Evolutionary conservation across 2,888 invertebrate genomes (phyloP), one percentile per base, ranked within the genome.

Genomic region (Andrena trimmerana): DNA sequence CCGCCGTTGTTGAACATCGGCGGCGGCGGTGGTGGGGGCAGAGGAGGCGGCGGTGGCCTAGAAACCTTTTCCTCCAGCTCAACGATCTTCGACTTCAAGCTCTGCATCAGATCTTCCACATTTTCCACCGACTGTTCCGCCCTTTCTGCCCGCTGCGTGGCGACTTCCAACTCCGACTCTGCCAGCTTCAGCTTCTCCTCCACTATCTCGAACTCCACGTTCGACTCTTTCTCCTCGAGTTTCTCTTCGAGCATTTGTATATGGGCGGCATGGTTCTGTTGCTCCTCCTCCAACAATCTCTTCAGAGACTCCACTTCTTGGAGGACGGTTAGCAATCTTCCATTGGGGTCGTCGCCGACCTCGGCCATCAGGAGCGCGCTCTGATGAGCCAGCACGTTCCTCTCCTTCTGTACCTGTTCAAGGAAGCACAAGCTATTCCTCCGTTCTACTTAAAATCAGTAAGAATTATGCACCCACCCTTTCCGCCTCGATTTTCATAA

Each of bases 121-220:
- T 92, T 92, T 73, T 94, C 93, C 0, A 94, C 92, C 72, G 94
- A 93, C 79, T 92, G 93, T 91, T 96, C 96, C 67, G 95, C 95
- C 68, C 94, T 94, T 90, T 96, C 96, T 0, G 96, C 96, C 78
- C 96, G 93, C 82, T 96, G 95, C 10, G 95, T 82, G 0, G 96
- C 96, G 85, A 95, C 95, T 85, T 95, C 95, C 0, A 97, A 95
- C 88, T 97, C 97, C n/a, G 96, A 95, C 90, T 97, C 97, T 0
- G 96, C 96, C 0, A 97, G 92, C 90, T 95, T 96, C 50, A 97
- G 94, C 89, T 96, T 96, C 92, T 97, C 97, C 87, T 97, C 97
- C 90, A 97, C 95, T 0, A 97, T 93, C 31, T 97, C 96, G 16
- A 96, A 95, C 90, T 97, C 96, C 0, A 96, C 95, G 88, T 96